Percentiles rank a stretch among this genome's conserved stretches.
These are phyloP conservation scores for Tribolium castaneum DNA, from an alignment of 1,140 invertebrate species.

Conservation along the genomic window DNA sequence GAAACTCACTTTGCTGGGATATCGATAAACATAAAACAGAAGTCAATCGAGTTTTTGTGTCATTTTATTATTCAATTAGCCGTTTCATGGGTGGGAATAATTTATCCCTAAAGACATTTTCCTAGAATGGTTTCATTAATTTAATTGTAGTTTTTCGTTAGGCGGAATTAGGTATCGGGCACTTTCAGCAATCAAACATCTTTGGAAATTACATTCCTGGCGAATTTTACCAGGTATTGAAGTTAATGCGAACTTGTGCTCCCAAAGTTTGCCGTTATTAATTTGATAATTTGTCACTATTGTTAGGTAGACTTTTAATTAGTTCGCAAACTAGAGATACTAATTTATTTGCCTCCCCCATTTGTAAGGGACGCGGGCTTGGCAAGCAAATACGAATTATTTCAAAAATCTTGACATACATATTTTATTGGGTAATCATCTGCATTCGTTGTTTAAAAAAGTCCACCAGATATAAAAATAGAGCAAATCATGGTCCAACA, in stretches of 20 bases:
- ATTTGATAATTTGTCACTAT: constrained; percentile 13
- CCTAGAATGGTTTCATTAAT: too few species aligned
- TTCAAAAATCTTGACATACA: background rate
- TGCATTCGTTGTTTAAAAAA: background rate
- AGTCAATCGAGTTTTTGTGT: background rate
- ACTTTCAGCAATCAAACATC: background rate
- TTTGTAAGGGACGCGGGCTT: too few species aligned
- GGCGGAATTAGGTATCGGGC: background rate
- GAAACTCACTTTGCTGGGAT: background rate
- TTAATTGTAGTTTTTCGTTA: too few species aligned
- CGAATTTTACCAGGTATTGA: constrained; percentile 17
- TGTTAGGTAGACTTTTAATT: constrained; percentile 16
- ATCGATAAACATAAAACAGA: background rate
- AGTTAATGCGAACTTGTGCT: background rate
- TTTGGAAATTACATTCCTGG: constrained; percentile 15
- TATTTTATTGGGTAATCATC: background rate
- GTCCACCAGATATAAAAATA: background rate
- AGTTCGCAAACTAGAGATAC: background rate
- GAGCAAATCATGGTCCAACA: background rate
- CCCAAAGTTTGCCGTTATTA: background rate
- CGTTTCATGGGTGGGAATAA: background rate
- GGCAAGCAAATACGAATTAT: background rate
- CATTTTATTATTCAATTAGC: background rate
- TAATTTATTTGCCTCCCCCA: background rate
- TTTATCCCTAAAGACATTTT: background rate